Evolutionary conservation across 2,113 vertebrate species (phyloP), one percentile per base, ranked within the genome.

Genomic region (Aldabrachelys gigantea): DNA sequence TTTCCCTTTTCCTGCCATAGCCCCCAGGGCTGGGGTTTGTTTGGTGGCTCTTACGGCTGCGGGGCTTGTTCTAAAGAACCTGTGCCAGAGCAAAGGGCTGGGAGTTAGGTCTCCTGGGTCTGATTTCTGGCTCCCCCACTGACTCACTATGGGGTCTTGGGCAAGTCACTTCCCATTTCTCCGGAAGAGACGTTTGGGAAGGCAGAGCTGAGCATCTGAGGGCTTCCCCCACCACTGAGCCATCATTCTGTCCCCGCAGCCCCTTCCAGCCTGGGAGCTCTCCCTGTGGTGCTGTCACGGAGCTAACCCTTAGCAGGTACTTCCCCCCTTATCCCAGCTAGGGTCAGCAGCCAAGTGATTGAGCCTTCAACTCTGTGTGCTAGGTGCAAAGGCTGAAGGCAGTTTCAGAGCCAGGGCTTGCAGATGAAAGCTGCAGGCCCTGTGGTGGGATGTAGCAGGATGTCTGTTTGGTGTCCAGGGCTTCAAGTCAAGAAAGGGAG

Each of bases 1-100:
- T 84, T 98, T 44, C 92, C 98, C 97, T 99, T 99, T 1, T 2
- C 59, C 81, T 4, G 41, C 6, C 2, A 1, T 78, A 38, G 47
- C 44, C 38, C 7, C 0, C 19, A 14, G 1, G 13, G 41, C 72
- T 69, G 35, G 65, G 65, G 10, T 83, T 92, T 56, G n/a, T 65
- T 53, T 80, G 38, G 47, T 57, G 54, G 27, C 27, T 88, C 31
- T 50, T 84, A 49, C 13, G 3, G 10, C 35, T 35, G 44, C 5
- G 17, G 17, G 10, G 25, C 35, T 57, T 47, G 7, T 12, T 10
- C 35, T 17, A 41, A 50, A 59, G 80, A 83, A 72, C 17, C 65
- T 38, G 65, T 19, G 65, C 72, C 24, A 12, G 38, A 44, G 75
- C 75, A 75, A n/a, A 44, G 38, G 65, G 65, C 65, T 24, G n/a